Conservation (phyloP, 92 coral and sea anemone species). For the Porites rus region DNA sequence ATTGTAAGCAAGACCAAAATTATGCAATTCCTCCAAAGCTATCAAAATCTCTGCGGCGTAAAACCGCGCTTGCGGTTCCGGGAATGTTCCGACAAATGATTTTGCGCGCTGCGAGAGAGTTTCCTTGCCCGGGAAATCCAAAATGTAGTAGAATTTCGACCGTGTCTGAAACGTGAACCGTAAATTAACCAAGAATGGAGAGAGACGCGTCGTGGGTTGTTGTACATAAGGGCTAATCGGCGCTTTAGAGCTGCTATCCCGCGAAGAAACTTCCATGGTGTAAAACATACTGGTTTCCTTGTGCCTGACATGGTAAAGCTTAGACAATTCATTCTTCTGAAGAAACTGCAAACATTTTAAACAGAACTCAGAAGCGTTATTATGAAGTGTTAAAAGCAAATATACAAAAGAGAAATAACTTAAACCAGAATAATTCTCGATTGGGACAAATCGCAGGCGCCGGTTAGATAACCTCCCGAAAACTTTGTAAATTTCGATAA, state of each 20-base stretch:
- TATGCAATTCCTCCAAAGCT: conserved; percentile 87
- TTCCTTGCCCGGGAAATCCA: conserved; percentile 75
- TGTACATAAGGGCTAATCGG: conserved; percentile 66
- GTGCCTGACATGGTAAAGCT: conserved; percentile 87
- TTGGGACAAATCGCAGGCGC: not conserved
- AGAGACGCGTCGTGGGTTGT: conserved; percentile 50
- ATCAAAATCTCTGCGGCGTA: conserved; percentile 80
- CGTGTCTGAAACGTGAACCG: conserved; percentile 88
- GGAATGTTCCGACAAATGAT: conserved; percentile 48
- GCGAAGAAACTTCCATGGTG: conserved; percentile 88
- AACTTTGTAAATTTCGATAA: conserved; percentile 19
- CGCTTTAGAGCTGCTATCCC: conserved; percentile 39
- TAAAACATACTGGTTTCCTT: conserved; percentile 64
- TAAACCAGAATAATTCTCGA: not conserved
- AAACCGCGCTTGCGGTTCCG: conserved; percentile 62
- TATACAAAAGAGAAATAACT: not conserved
- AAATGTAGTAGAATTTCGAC: conserved; percentile 83
- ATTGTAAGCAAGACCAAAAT: conserved; percentile 69
- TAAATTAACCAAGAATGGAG: conserved; percentile 76
- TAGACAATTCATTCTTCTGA: conserved; percentile 77
- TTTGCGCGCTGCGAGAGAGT: conserved; percentile 29
- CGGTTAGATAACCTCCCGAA: not conserved
- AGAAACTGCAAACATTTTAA: conserved; percentile 74
- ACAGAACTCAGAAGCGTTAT: not conserved
- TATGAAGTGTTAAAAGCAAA: conserved; percentile 6